These are phyloP conservation scores for Pseudolycoriella hygida DNA, from an alignment of 2,888 invertebrate genomes.

Conservation along the genomic window DNA sequence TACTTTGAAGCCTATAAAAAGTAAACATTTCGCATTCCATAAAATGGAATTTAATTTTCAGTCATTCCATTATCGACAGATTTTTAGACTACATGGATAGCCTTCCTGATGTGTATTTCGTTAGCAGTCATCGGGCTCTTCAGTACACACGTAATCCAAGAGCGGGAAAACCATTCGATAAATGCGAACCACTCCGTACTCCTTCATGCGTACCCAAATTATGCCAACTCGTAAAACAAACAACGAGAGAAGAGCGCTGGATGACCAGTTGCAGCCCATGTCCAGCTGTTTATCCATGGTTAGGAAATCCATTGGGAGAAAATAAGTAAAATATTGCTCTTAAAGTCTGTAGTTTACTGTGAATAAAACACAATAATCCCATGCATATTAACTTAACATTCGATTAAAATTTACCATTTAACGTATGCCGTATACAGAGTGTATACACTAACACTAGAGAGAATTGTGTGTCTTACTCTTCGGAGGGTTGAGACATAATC, in stretches of 20 bases:
- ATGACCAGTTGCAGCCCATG: conserved; percentile 33
- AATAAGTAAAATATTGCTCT: background rate
- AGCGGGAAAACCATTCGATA: conserved; percentile 17
- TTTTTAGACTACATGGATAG: conserved; percentile 37
- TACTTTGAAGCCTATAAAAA: conserved; percentile 32
- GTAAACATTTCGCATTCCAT: conserved; percentile 17
- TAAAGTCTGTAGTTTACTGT: too few relatives aligned
- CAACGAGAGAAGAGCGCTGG: conserved; percentile 25
- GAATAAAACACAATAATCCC: too few relatives aligned
- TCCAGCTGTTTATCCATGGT: conserved; percentile 36
- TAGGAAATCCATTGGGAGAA: conserved; percentile 32
- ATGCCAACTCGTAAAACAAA: conserved; percentile 19
- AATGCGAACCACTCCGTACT: conserved; percentile 17
- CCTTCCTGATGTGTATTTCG: conserved; percentile 39
- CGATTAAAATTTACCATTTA: too few relatives aligned
- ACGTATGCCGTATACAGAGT: too few relatives aligned
- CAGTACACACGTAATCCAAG: conserved; percentile 21
- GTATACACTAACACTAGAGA: too few relatives aligned
- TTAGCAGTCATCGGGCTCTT: conserved; percentile 23
- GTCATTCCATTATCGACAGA: conserved; percentile 27
- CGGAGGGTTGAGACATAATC: too few relatives aligned
- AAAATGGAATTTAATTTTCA: too few relatives aligned
- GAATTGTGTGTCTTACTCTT: too few relatives aligned
- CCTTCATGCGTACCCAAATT: conserved; percentile 16
- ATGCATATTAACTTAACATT: too few relatives aligned